Percentiles rank a stretch among this genome's conserved stretches.
These are phyloP conservation scores for Diabrotica virgifera DNA, from an alignment of 1,140 invertebrate genomes.

Conservation along the genomic window DNA sequence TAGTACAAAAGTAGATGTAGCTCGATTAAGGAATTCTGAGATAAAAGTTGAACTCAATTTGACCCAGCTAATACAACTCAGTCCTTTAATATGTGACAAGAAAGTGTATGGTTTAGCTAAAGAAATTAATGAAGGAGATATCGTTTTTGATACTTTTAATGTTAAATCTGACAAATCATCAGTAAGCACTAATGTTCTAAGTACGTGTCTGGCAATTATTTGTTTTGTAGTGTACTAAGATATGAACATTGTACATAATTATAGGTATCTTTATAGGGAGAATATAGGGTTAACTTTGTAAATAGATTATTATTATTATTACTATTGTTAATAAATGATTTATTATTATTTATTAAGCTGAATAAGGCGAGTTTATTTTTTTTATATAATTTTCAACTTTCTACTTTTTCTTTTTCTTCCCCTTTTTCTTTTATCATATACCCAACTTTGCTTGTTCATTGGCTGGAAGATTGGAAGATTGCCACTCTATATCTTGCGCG, in stretches of 20 bases:
- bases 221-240: neutral
- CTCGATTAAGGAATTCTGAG: neutral
- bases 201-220: neutral
- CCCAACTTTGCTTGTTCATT: too few relatives aligned
- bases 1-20: neutral
- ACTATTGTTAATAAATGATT: neutral
- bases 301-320: neutral
- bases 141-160: constrained; percentile 10
- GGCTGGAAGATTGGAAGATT: too few relatives aligned
- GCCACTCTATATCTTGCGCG: too few relatives aligned
- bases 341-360: neutral
- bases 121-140: neutral
- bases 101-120: constrained; percentile 19
- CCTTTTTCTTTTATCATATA: neutral
- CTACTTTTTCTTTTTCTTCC: neutral
- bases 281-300: too few relatives aligned
- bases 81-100: constrained; percentile 14
- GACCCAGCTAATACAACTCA: constrained; percentile 4
- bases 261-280: neutral
- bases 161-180: constrained; percentile 1
- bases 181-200: neutral
- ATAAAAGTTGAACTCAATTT: neutral
- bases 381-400: neutral
- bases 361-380: neutral
- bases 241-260: neutral